Evolutionary conservation across 2,797 vertebrate species (phyloP).

Genomic region (Takifugu ocellatus): DNA sequence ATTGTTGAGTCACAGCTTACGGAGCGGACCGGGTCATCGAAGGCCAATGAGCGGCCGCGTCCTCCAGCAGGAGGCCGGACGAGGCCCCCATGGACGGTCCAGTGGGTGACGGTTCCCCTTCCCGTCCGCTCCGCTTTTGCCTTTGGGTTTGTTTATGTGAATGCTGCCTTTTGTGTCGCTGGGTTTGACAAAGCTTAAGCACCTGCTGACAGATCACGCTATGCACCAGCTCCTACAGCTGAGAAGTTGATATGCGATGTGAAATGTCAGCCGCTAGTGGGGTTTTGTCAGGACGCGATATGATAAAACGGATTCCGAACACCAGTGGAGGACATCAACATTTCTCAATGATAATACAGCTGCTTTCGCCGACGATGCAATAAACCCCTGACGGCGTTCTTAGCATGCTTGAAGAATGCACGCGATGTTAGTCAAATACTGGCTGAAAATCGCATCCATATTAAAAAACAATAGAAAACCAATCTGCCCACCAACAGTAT

Average conservation of each 20-base stretch:
- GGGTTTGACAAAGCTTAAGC: constrained; percentile 68
- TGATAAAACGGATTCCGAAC: constrained; percentile 48
- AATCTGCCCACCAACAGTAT: constrained; percentile 26
- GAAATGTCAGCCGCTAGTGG: constrained; percentile 62
- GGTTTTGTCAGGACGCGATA: constrained; percentile 61
- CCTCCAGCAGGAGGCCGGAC: constrained; percentile 44
- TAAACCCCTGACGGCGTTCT: constrained; percentile 6
- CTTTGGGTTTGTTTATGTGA: constrained; percentile 57
- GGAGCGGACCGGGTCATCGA: constrained; percentile 46
- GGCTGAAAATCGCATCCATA: constrained; percentile 56
- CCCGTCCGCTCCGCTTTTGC: constrained; percentile 59
- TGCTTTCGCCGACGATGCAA: constrained; percentile 13
- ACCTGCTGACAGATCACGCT: constrained; percentile 69
- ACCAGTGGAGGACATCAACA: constrained; percentile 13
- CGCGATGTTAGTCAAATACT: constrained; percentile 46
- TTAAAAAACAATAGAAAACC: constrained; percentile 49
- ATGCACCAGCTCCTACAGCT: constrained; percentile 64
- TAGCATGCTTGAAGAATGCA: constrained; percentile 30
- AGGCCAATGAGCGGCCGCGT: constrained; percentile 58
- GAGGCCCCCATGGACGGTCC: constrained; percentile 43
- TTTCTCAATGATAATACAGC: constrained; percentile 34
- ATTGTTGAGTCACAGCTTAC: constrained; percentile 5
- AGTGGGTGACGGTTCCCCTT: constrained; percentile 45
- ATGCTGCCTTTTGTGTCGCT: constrained; percentile 57
- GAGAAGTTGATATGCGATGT: constrained; percentile 63